phyloP scores from a whole-genome alignment of 1,140 invertebrate genomes.

The Plectrocnemia conspersa region DNA sequence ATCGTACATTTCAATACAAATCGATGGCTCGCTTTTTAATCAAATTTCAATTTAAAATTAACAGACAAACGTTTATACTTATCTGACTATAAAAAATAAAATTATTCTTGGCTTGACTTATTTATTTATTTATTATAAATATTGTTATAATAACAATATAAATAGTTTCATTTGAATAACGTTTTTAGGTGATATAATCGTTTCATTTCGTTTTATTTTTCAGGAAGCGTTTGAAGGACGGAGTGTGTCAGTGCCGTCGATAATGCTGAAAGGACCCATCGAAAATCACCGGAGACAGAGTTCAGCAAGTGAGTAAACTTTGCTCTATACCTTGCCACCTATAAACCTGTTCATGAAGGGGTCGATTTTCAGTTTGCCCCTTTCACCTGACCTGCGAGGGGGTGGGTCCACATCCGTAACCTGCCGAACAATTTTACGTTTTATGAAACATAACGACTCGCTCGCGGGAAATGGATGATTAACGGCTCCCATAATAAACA shows the following conservation, averaged over 20 bases:
- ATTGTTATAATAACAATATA: too few relatives aligned
- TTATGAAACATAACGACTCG: slow-evolving; percentile 1
- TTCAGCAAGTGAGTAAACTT: slow-evolving; percentile 18
- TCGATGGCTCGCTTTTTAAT: too few relatives aligned
- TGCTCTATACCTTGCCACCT: background rate
- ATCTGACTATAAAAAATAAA: too few relatives aligned
- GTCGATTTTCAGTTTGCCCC: too few relatives aligned
- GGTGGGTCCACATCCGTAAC: background rate
- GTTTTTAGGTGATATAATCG: background rate
- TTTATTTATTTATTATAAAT: too few relatives aligned
- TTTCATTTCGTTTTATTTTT: background rate
- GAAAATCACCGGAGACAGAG: background rate
- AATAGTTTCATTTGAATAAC: background rate
- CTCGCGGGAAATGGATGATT: slow-evolving; percentile 13
- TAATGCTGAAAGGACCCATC: slow-evolving; percentile 5
- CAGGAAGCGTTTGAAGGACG: background rate
- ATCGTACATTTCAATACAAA: too few relatives aligned
- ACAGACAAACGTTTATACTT: too few relatives aligned
- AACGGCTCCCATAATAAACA: slow-evolving; percentile 13
- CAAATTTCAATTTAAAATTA: too few relatives aligned
- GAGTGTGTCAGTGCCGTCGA: background rate
- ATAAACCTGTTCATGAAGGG: background rate
- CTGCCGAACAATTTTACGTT: slow-evolving; percentile 2
- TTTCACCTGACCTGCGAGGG: too few relatives aligned
- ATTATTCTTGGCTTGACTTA: too few relatives aligned